Evolutionary conservation across 2,888 invertebrate species (phyloP).

Genomic region (Marronus borbonicus): DNA sequence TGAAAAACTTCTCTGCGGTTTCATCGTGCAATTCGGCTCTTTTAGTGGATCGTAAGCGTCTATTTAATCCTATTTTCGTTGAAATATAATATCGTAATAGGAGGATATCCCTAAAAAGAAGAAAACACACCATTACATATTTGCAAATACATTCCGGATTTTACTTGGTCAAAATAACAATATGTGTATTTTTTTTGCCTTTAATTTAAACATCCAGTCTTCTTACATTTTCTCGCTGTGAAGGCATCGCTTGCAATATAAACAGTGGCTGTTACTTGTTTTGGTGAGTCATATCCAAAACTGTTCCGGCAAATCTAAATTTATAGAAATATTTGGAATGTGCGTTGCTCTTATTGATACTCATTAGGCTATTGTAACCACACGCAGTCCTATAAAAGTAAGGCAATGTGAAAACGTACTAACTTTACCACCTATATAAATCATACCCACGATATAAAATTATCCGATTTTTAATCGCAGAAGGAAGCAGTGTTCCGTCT

Average conservation of each 20-base stretch:
- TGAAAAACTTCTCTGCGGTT: not conserved
- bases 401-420: not conserved
- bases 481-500: too few species aligned
- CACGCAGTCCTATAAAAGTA: not conserved
- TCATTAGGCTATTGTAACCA: not conserved
- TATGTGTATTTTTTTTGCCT: too few species aligned
- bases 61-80: too few species aligned
- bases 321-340: not conserved
- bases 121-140: too few species aligned
- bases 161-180: too few species aligned
- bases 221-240: not conserved
- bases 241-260: not conserved
- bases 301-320: not conserved
- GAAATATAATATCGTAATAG: too few species aligned
- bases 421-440: not conserved
- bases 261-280: slow-evolving; percentile 5
- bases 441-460: not conserved
- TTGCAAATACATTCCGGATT: too few species aligned
- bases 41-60: not conserved
- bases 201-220: not conserved
- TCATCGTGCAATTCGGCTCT: not conserved
- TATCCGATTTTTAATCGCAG: too few species aligned
- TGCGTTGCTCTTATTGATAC: not conserved
- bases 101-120: too few species aligned
- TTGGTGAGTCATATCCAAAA: not conserved